These are phyloP conservation scores for Calcarius lapponicus DNA, from an alignment of 2,797 vertebrate genomes.

Conservation along the genomic window DNA sequence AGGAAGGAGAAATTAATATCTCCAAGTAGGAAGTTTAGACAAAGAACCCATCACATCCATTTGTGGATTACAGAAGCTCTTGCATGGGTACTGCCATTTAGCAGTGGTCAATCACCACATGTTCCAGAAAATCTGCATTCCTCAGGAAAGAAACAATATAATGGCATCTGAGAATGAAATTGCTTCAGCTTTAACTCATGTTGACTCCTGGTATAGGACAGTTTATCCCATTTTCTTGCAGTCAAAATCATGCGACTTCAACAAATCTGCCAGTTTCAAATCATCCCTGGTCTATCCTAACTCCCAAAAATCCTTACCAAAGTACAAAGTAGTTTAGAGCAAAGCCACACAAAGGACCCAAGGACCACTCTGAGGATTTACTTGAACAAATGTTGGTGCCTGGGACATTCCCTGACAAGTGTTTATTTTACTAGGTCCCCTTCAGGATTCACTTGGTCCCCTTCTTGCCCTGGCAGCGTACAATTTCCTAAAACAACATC, in stretches of 20 bases:
- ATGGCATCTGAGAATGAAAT: constrained; percentile 21
- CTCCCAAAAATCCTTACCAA: not conserved
- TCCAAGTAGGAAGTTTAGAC: constrained; percentile 39
- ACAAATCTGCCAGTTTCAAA: not conserved
- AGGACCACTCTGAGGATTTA: not conserved
- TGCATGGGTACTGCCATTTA: not conserved
- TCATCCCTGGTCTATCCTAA: not conserved
- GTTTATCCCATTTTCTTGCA: not conserved
- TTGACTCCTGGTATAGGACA: not conserved
- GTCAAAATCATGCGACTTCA: not conserved
- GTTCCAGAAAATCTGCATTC: constrained; percentile 30
- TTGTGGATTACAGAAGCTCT: constrained; percentile 44
- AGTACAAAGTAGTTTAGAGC: not conserved
- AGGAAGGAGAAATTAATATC: not conserved
- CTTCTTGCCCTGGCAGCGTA: not conserved
- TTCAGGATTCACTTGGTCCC: not conserved
- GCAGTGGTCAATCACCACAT: constrained; percentile 38
- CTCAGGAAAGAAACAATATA: not conserved
- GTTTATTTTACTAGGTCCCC: not conserved
- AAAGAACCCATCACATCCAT: constrained; percentile 26
- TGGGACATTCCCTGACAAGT: not conserved
- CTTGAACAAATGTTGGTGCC: not conserved
- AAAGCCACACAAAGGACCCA: not conserved
- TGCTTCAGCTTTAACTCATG: not conserved
- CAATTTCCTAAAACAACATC: not conserved